Evolutionary conservation across 1,140 invertebrate species (phyloP).

Genomic region (Heterodera schachtii): DNA sequence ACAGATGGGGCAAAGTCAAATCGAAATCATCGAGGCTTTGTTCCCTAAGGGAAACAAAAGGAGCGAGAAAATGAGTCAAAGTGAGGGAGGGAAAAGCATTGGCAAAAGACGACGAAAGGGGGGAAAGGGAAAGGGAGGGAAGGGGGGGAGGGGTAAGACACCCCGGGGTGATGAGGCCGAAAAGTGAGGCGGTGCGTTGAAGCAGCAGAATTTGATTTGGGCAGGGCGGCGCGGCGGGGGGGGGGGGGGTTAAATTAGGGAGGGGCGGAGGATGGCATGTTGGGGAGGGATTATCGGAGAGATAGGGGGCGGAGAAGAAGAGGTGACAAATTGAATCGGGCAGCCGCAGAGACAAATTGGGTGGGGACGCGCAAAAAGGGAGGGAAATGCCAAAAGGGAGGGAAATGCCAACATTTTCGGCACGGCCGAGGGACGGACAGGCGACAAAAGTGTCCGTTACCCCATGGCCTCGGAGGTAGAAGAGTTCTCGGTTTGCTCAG

Average conservation of each 20-base stretch:
- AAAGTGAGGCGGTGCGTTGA: slow-evolving; percentile 15
- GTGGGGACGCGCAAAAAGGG: neutral
- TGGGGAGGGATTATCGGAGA: slow-evolving; percentile 16
- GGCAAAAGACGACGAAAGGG: neutral
- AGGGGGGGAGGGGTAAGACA: neutral
- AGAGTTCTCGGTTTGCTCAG: too few relatives aligned
- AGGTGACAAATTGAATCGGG: neutral
- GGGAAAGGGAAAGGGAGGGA: neutral
- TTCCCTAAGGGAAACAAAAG: neutral
- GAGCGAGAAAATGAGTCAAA: neutral
- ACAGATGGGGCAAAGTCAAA: neutral
- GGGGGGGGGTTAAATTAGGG: neutral
- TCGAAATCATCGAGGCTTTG: slow-evolving; percentile 11
- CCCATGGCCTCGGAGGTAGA: too few relatives aligned
- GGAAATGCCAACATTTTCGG: too few relatives aligned
- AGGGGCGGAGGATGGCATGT: slow-evolving; percentile 6
- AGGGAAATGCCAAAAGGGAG: slow-evolving; percentile 1
- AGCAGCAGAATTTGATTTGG: slow-evolving; percentile 36
- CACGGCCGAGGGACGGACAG: too few relatives aligned
- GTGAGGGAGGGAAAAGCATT: neutral
- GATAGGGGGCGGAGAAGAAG: neutral
- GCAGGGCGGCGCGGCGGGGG: too few relatives aligned
- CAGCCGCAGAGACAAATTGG: neutral
- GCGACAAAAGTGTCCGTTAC: too few relatives aligned
- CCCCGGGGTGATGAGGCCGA: neutral